phyloP scores from a whole-genome alignment of 2,888 invertebrate genomes.

The Panopea generosa region DNA sequence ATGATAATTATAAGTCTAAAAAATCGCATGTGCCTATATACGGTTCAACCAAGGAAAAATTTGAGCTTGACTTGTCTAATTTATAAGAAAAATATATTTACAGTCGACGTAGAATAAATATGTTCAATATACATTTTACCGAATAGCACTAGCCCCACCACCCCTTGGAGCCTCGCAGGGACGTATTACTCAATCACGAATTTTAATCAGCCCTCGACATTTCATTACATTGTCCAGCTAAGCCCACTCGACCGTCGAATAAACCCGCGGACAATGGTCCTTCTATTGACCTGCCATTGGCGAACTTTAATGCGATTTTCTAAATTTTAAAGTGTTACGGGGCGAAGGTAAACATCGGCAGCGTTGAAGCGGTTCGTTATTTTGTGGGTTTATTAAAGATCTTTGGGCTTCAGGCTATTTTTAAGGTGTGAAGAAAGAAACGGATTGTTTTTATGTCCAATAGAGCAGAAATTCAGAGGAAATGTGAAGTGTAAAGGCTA shows the following conservation, averaged over 20 bases:
- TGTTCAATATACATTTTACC: too few species aligned
- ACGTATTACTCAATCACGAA: constrained; percentile 25
- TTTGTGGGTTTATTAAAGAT: background rate
- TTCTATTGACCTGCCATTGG: constrained; percentile 21
- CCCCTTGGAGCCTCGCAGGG: background rate
- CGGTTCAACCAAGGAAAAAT: too few species aligned
- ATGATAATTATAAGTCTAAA: too few species aligned
- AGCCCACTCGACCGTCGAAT: constrained; percentile 48
- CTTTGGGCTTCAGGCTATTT: background rate
- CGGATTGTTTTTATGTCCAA: constrained; percentile 21
- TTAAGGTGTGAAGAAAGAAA: constrained; percentile 27
- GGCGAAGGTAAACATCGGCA: constrained; percentile 1
- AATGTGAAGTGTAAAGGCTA: background rate
- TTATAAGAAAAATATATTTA: too few species aligned
- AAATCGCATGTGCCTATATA: too few species aligned
- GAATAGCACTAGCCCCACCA: background rate
- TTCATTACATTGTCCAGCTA: constrained; percentile 24
- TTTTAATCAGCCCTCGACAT: constrained; percentile 26
- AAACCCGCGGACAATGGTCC: constrained; percentile 39
- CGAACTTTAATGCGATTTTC: constrained; percentile 46
- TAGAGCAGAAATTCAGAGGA: constrained; percentile 7
- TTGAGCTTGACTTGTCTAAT: too few species aligned
- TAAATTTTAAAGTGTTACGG: constrained; percentile 21
- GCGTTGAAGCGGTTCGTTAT: background rate
- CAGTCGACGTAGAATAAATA: too few species aligned